A percentile compares a stretch with the other conserved stretches of the same genome.
Conservation (phyloP, 2,888 invertebrate genomes). For the Coelopa pilipes region DNA sequence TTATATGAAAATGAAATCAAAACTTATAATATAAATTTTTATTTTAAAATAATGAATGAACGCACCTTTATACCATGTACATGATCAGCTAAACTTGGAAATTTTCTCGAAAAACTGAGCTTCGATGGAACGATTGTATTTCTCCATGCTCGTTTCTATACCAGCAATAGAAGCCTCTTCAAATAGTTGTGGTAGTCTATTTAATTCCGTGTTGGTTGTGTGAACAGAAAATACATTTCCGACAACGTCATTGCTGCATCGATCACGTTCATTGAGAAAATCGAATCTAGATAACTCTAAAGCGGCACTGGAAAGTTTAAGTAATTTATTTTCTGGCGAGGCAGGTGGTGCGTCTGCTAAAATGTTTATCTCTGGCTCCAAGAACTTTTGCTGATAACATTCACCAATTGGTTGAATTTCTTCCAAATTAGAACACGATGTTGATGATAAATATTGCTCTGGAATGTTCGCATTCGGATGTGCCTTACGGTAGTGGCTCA, state of each 20-base stretch:
- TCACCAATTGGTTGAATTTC: background rate
- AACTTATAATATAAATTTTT: background rate
- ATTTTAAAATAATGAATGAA: background rate
- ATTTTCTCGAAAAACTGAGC: slow-evolving; percentile 36
- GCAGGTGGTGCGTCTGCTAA: slow-evolving; percentile 40
- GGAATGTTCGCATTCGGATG: slow-evolving; percentile 67
- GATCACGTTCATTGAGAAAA: slow-evolving; percentile 46
- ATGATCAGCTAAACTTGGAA: slow-evolving; percentile 22
- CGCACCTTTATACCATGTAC: background rate
- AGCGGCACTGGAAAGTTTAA: slow-evolving; percentile 52
- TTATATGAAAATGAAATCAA: slow-evolving; percentile 1
- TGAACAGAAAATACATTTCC: slow-evolving; percentile 43
- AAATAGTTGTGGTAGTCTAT: slow-evolving; percentile 49
- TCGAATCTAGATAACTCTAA: slow-evolving; percentile 48
- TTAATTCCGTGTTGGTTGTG: slow-evolving; percentile 47
- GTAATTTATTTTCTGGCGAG: slow-evolving; percentile 52
- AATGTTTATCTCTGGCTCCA: slow-evolving; percentile 42
- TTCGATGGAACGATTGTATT: slow-evolving; percentile 34
- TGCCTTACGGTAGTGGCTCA: slow-evolving; percentile 76
- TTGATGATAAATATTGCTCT: background rate
- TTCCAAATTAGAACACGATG: background rate
- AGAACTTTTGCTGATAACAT: slow-evolving; percentile 23
- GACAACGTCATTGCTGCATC: slow-evolving; percentile 34
- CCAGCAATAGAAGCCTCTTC: slow-evolving; percentile 44
- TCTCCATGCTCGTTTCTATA: slow-evolving; percentile 26